These are phyloP conservation scores for Ooceraea biroi DNA, from an alignment of 1,140 invertebrate genomes.

Conservation along the genomic window DNA sequence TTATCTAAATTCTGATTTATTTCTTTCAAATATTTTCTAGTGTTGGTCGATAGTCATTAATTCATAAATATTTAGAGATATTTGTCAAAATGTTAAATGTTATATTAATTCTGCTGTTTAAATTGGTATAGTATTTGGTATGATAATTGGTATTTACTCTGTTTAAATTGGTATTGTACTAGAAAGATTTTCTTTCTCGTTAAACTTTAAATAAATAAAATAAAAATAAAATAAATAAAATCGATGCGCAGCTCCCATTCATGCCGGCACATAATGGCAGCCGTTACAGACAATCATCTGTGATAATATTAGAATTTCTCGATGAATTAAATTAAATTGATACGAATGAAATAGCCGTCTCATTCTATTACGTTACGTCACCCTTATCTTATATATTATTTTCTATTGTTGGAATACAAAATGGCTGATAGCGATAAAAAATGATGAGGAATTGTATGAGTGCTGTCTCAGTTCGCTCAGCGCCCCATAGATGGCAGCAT, in stretches of 20 bases:
- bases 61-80: too few relatives aligned
- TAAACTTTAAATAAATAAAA: too few relatives aligned
- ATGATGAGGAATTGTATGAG: background rate
- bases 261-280: background rate
- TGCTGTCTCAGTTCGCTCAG: background rate
- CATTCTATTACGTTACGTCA: background rate
- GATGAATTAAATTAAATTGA: slow-evolving; percentile 22
- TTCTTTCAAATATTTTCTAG: too few relatives aligned
- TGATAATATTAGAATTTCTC: slow-evolving; percentile 15
- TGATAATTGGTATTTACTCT: too few relatives aligned
- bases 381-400: slow-evolving; percentile 8
- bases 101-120: too few relatives aligned
- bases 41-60: too few relatives aligned
- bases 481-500: slow-evolving; percentile 43
- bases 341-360: background rate
- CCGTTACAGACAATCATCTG: background rate
- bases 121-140: too few relatives aligned
- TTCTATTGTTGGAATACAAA: slow-evolving; percentile 1
- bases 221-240: slow-evolving; percentile 35
- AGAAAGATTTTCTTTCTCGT: too few relatives aligned
- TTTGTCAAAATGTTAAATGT: too few relatives aligned
- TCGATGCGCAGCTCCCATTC: slow-evolving; percentile 27
- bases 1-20: too few relatives aligned
- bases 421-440: background rate
- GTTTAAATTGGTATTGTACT: too few relatives aligned